phyloP scores from a whole-genome alignment of 2,113 vertebrate genomes.

The Equus quagga region DNA sequence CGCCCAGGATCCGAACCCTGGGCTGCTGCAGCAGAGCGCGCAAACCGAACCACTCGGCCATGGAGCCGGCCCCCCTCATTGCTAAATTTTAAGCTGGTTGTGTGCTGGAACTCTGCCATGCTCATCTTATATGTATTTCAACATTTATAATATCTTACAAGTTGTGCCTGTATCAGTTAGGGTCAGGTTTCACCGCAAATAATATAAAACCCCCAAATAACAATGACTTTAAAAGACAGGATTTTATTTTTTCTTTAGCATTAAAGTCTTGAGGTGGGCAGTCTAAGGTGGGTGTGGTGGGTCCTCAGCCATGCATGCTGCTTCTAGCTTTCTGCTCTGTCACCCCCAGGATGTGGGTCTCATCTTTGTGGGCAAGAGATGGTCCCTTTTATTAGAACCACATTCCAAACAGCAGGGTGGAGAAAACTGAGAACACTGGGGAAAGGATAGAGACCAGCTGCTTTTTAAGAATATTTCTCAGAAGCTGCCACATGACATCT shows the following conservation, averaged over 20 bases:
- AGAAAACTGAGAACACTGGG: background rate
- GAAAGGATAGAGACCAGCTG: background rate
- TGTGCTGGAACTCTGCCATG: background rate
- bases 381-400: background rate
- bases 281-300: background rate
- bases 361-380: background rate
- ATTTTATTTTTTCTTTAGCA: background rate
- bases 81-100: background rate
- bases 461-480: background rate
- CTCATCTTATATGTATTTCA: constrained; percentile 20
- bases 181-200: background rate
- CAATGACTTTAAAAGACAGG: background rate
- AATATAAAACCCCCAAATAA: background rate
- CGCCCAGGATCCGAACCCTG: no score
- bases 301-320: background rate
- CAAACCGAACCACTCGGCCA: no score
- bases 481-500: background rate
- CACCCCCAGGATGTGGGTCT: background rate
- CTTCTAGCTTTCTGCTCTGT: background rate
- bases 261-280: background rate
- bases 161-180: background rate
- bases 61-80: background rate
- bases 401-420: background rate
- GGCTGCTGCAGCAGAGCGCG: no score
- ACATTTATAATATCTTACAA: background rate